Base-by-base conservation (phyloP, 2,888 invertebrate genomes). In the Ceriagrion tenellum region DNA sequence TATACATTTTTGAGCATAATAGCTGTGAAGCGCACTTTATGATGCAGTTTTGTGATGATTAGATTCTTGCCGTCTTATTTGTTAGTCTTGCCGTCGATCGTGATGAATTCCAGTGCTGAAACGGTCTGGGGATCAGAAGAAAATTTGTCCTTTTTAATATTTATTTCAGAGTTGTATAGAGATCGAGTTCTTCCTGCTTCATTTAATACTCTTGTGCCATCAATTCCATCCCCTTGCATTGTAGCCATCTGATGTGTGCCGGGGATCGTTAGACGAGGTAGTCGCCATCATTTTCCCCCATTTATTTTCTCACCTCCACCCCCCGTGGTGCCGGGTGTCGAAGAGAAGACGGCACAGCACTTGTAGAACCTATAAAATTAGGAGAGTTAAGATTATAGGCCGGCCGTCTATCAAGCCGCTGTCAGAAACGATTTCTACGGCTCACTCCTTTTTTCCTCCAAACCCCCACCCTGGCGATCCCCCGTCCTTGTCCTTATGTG, bases 301-400 rank as follows among this genome's bases (percentile, higher is more conserved):
- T 35, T 35, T 18, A 16, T 81, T 81, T 35, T 81, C 1, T 35
- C 35, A 81, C 81, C 81, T 35, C 6, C 26, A 16, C 35, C n/a
- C 59, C 59, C 1, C 18, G 30, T 81, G 13, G 35, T 81, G 35
- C 30, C 81, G 35, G 30, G 35, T 81, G 81, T 81, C 35, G 30
- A 81, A 81, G 81, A 35, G 35, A 16, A 35, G 35, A 16, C 81
- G 12, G 30, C 13, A 59, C 59, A 81, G 81, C 35, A 81, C 81
- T 35, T 81, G 81, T 35, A 30, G 81, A 30, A 81, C 81, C 69
- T 81, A 35, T 30, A 81, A 81, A 81, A 81, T 81, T 81, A 81
- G 18, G 18, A 13, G 81, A 35, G 81, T 35, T 81, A 35, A 81
- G 35, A 81, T 35, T 81, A 81, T 35, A 35, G 30, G 81, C 81